Conservation (phyloP, 2,113 vertebrate species). For the Pterophyllum scalare region DNA sequence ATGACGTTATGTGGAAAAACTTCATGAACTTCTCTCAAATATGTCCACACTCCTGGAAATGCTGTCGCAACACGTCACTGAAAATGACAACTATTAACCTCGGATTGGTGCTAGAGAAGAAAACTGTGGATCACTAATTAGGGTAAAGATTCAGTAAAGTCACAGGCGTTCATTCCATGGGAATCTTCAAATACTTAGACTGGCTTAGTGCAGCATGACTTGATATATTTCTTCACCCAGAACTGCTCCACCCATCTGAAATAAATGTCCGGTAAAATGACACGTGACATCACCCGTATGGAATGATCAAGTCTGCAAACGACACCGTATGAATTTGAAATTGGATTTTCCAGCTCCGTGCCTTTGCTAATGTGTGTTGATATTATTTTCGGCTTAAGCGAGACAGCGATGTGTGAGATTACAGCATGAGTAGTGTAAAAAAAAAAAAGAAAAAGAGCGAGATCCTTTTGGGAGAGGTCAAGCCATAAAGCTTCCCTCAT, state of each 20-base stretch:
- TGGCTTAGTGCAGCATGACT: neutral
- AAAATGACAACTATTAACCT: neutral
- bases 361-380: slow-evolving; percentile 69
- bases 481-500: slow-evolving; percentile 69
- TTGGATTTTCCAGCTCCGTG: slow-evolving; percentile 75
- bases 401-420: slow-evolving; percentile 76
- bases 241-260: slow-evolving; percentile 8
- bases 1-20: neutral
- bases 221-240: neutral
- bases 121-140: neutral
- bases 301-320: slow-evolving; percentile 48
- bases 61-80: neutral
- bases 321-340: slow-evolving; percentile 62
- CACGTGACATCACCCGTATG: slow-evolving; percentile 52
- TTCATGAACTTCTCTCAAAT: neutral
- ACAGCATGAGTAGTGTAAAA: slow-evolving; percentile 41
- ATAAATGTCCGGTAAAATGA: slow-evolving; percentile 44
- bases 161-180: too few relatives aligned
- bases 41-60: neutral
- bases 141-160: neutral
- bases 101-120: neutral
- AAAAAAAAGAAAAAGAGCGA: slow-evolving; percentile 41
- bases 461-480: slow-evolving; percentile 67
- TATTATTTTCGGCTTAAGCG: slow-evolving; percentile 76
- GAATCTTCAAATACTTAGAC: neutral